Base-by-base conservation (phyloP, 37 sponge, comb jelly and placozoan species). In the Bolinopsis microptera region DNA sequence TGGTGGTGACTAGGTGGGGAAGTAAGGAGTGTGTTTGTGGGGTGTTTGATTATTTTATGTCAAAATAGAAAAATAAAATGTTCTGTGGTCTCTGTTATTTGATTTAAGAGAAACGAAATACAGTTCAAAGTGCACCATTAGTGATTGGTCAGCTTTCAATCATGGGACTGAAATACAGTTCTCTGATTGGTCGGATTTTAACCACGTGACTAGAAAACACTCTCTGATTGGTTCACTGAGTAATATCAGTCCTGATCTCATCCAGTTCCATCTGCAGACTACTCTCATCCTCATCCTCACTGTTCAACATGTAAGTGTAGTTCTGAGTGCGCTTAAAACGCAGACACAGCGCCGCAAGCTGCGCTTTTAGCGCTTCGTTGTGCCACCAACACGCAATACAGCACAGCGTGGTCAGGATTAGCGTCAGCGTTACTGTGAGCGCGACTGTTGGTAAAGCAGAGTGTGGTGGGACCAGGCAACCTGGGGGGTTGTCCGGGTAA, bases 261-360 rank as follows among this genome's bases (percentile, higher is more conserved):
- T 48, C 61, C 61, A 48, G 61, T 13, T 48, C 61, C 61, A 48
- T 48, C 61, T 48, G 61, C 5, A 48, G 61, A 48, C 61, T 48
- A 13, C 61, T 48, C 35, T 77, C 80, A 18, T 70, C 74, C 35
- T 77, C 80, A 35, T 77, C 80, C 35, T 77, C 80, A 77, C 80
- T 77, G 80, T 77, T 77, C 80, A 77, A 32, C 80, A 77, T 77
- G 80, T 77, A 77, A 1, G 80, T 32, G 37, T 77, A 77, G 61
- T 48, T 48, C 80, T 77, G 18, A 18, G 80, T 32, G 35, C 37
- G 33, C 33, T 36, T 21, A 34, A 27, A 28, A 1, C 80, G 37
- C 80, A 27, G 80, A 28, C 80, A 77, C 8, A 32, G 61, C 61
- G 61, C 61, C 61, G 61, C 61, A 18, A 48, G 61, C 13, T 13